phyloP scores from a whole-genome alignment of 2,888 invertebrate species.

The Calliopum simillimum region DNA sequence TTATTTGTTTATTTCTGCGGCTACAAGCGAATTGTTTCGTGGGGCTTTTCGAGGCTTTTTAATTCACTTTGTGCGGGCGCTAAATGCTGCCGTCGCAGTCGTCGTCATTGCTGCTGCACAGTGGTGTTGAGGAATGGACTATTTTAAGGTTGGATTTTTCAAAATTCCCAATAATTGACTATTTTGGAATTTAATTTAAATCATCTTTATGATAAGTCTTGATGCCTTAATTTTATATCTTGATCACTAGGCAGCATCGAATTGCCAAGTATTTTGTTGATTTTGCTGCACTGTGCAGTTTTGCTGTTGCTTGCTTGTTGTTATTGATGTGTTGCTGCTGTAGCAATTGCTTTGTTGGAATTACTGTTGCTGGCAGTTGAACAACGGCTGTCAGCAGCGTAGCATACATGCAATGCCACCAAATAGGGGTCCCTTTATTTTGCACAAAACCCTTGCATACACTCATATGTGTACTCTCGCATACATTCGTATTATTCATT shows the following conservation, averaged over 20 bases:
- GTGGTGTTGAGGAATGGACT: too few species aligned
- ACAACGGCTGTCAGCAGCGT: slow-evolving; percentile 13
- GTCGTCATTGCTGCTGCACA: too few species aligned
- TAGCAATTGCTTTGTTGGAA: background rate
- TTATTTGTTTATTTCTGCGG: slow-evolving; percentile 6
- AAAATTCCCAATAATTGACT: too few species aligned
- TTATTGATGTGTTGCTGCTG: slow-evolving; percentile 19
- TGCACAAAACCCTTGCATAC: background rate
- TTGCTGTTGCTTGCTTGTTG: slow-evolving; percentile 2
- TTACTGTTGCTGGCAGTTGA: slow-evolving; percentile 21
- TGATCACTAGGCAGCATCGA: too few species aligned
- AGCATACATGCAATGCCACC: background rate
- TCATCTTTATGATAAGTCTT: too few species aligned
- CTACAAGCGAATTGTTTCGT: slow-evolving; percentile 5
- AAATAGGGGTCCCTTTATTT: slow-evolving; percentile 30
- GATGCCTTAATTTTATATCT: too few species aligned
- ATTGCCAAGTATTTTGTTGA: too few species aligned
- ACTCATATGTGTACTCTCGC: too few species aligned
- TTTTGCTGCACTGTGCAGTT: too few species aligned
- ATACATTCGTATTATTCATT: slow-evolving; percentile 7
- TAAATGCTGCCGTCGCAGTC: background rate
- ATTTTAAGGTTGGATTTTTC: too few species aligned
- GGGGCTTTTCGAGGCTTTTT: slow-evolving; percentile 13
- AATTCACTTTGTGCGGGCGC: slow-evolving; percentile 28
- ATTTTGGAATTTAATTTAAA: too few species aligned